Evolutionary conservation across 1,140 invertebrate genomes (phyloP).

Genomic region (Calycopis cecrops): DNA sequence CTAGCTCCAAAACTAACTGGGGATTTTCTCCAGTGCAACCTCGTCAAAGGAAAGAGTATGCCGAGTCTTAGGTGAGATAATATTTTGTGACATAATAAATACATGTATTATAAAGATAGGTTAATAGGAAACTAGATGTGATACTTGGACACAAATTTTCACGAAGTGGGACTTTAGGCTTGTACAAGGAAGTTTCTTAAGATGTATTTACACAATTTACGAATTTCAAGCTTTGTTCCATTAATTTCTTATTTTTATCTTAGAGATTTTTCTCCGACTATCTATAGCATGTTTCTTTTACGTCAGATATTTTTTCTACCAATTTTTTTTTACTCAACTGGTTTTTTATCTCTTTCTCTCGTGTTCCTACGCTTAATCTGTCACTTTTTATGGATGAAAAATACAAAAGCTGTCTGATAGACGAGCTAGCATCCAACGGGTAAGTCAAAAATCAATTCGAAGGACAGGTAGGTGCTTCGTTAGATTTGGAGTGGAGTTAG

Average conservation of each 20-base stretch:
- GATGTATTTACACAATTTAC: conserved; percentile 9
- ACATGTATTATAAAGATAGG: conserved; percentile 4
- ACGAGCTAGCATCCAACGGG: conserved; percentile 87
- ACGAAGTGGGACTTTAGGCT: conserved; percentile 19
- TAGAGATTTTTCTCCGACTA: conserved; percentile 3
- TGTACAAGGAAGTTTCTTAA: not conserved
- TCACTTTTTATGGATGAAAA: conserved; percentile 60
- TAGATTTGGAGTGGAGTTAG: conserved; percentile 13
- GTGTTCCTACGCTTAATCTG: conserved; percentile 77
- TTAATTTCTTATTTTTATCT: conserved; percentile 14
- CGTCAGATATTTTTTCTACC: conserved; percentile 1
- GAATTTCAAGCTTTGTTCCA: conserved; percentile 11
- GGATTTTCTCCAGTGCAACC: conserved; percentile 77
- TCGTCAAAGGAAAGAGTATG: conserved; percentile 96
- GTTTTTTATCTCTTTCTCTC: conserved; percentile 76
- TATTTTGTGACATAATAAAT: not conserved
- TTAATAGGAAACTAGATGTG: conserved; percentile 15
- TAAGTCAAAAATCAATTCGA: conserved; percentile 77
- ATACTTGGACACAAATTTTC: conserved; percentile 2
- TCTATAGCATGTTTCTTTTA: conserved; percentile 1
- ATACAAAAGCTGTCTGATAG: conserved; percentile 87
- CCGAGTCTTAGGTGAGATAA: conserved; percentile 89
- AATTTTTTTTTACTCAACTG: conserved; percentile 43
- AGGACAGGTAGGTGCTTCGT: conserved; percentile 48
- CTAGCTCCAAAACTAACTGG: conserved; percentile 54